Base-by-base conservation (phyloP, 2,797 vertebrate genomes). In the Rhinichthys osculus region DNA sequence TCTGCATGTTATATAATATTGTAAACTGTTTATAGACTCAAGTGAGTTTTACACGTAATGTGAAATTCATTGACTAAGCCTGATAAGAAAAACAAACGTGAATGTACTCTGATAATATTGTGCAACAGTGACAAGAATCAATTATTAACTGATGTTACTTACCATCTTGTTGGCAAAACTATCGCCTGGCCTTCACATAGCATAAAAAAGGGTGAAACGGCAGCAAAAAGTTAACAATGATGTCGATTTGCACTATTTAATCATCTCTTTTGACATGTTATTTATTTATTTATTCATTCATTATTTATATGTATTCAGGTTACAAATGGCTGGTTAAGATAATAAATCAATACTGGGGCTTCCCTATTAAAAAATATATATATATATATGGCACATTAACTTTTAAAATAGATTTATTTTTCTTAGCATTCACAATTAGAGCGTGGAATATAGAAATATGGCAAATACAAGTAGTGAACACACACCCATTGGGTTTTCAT, bases 71-170 rank as follows among this genome's bases (percentile, higher is more conserved):
- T 44, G 38, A 62, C 44, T 35, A 27, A 66, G 57, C 17, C 57
- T 19, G 71, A 74, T 83, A 74, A 83, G 57, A 74, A 83, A 64
- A 30, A 73, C 40, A 64, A 74, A 64, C 14, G 47, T 77, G n/a
- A 62, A 62, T 73, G 70, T 23, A 62, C n/a, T 73, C 69, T 5
- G 33, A 77, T 38, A 38, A 50, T 38, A 74, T 50, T 50, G 38
- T 62, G 81, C 21, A 77, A 77, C 21, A 40, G 33, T 77, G 50
- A 38, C 71, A 17, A 27, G 27, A 27, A 50, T 50, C 7, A 83
- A 74, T 47, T 50, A 74, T 83, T 83, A 74, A 74, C 81, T 74
- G 38, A 71, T 42, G 33, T 70, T 81, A 44, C 19, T 52, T 30
- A 66, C 27, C 17, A 33, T 23, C 23, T 14, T 64, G 19, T 64